These are phyloP conservation scores for Lepetodrilus schrolli DNA, from an alignment of 2,888 invertebrate genomes.

Conservation along the genomic window DNA sequence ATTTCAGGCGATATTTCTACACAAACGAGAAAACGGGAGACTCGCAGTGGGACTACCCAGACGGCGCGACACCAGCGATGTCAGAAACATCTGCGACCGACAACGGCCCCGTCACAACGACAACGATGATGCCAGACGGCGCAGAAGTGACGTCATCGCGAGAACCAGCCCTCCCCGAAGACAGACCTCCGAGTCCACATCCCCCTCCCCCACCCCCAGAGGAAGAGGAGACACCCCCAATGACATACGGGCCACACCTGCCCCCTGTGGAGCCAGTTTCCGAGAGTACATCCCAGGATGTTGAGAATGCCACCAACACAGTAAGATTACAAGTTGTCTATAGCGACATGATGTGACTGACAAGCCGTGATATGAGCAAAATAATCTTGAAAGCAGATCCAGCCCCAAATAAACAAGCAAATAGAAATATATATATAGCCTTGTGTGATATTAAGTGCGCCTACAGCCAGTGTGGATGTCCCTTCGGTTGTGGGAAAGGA, in stretches of 20 bases:
- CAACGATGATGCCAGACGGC: slow-evolving; percentile 48
- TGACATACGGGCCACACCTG: not conserved
- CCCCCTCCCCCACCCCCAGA: not conserved
- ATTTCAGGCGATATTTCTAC: slow-evolving; percentile 83
- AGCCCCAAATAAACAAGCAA: not conserved
- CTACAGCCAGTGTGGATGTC: too few relatives aligned
- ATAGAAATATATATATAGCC: not conserved
- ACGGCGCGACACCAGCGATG: slow-evolving; percentile 48
- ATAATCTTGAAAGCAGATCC: not conserved
- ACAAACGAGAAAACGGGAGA: slow-evolving; percentile 79
- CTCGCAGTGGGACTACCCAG: slow-evolving; percentile 80
- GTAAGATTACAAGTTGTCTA: not conserved
- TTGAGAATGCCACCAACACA: not conserved
- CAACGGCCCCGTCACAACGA: too few relatives aligned
- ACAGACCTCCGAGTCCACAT: not conserved
- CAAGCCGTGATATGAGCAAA: too few relatives aligned
- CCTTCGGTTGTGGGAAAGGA: too few relatives aligned
- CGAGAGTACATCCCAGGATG: not conserved
- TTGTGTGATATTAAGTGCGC: not conserved
- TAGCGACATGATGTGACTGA: too few relatives aligned
- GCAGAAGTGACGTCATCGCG: not conserved
- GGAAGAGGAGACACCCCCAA: slow-evolving; percentile 26
- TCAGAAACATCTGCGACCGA: slow-evolving; percentile 39
- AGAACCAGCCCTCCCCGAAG: slow-evolving; percentile 5
- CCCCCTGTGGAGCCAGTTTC: not conserved